These are phyloP conservation scores for Thereuonema tuberculata DNA, from an alignment of 1,140 invertebrate species.

Conservation along the genomic window DNA sequence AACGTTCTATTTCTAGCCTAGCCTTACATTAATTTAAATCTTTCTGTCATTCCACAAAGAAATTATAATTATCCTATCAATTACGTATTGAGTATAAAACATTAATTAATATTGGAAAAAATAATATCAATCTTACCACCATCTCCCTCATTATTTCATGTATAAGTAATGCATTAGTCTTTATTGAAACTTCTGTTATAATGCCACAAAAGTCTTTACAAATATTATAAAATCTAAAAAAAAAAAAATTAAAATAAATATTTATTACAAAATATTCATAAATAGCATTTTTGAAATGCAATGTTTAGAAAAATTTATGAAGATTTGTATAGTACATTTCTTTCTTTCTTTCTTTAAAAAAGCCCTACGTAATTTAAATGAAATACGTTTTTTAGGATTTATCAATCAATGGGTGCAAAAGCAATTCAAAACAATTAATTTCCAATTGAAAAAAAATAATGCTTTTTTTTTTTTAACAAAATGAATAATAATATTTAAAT, in stretches of 20 bases:
- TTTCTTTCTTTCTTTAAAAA: neutral
- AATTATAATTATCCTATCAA: neutral
- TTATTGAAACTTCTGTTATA: neutral
- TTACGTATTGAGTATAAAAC: neutral
- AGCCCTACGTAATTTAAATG: neutral
- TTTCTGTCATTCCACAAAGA: neutral
- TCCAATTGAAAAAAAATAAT: no score
- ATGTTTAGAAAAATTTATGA: neutral
- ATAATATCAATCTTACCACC: neutral
- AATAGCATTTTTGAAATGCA: neutral
- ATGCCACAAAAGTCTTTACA: conserved; percentile 1
- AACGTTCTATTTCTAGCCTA: no score
- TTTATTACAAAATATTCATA: neutral
- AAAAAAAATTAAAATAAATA: neutral
- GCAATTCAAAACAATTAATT: no score
- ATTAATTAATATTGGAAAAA: neutral
- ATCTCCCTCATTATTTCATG: neutral
- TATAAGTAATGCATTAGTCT: neutral
- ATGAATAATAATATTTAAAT: no score
- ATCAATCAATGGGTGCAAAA: no score
- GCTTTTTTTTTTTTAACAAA: no score
- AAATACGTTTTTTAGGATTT: no score
- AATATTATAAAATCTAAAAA: neutral
- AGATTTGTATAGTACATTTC: neutral
- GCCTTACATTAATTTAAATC: no score